A percentile compares a stretch with the other conserved stretches of the same genome.
Evolutionary conservation across 2,888 invertebrate species (phyloP).

Genomic region (Tetragonisca angustula): DNA sequence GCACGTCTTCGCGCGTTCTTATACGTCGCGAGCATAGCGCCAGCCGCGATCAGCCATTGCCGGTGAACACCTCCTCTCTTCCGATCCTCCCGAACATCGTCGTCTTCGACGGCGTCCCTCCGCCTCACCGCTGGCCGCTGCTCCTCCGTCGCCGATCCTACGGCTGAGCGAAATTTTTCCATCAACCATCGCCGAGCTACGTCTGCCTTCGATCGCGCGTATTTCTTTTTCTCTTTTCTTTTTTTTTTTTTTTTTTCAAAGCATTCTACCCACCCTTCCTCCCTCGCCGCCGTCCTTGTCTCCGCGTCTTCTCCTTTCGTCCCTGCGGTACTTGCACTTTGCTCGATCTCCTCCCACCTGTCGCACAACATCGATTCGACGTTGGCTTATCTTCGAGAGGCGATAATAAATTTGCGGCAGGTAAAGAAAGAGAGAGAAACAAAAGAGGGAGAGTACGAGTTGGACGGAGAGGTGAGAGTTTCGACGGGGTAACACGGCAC

Average conservation of each 20-base stretch:
- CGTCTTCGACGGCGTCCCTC: slow-evolving; percentile 66
- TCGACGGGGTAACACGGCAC: neutral
- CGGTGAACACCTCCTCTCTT: slow-evolving; percentile 74
- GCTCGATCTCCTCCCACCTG: neutral
- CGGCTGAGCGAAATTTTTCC: neutral
- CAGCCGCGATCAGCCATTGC: slow-evolving; percentile 73
- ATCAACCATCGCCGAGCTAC: neutral
- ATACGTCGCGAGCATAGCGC: slow-evolving; percentile 66
- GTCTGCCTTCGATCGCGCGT: neutral
- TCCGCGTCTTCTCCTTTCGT: neutral
- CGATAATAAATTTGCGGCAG: neutral
- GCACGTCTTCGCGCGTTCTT: slow-evolving; percentile 63
- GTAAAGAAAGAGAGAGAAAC: neutral
- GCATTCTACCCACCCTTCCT: neutral
- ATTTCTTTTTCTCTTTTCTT: no score
- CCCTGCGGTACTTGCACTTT: no score
- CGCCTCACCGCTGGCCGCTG: slow-evolving; percentile 45
- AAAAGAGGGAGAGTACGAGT: neutral
- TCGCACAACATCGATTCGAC: neutral
- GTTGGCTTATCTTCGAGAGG: neutral
- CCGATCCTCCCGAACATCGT: slow-evolving; percentile 72
- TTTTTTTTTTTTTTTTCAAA: no score
- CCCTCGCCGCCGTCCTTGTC: neutral
- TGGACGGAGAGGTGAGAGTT: neutral
- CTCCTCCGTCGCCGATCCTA: slow-evolving; percentile 18